phyloP scores from a whole-genome alignment of 2,113 vertebrate genomes.

The Edolisoma coerulescens region DNA sequence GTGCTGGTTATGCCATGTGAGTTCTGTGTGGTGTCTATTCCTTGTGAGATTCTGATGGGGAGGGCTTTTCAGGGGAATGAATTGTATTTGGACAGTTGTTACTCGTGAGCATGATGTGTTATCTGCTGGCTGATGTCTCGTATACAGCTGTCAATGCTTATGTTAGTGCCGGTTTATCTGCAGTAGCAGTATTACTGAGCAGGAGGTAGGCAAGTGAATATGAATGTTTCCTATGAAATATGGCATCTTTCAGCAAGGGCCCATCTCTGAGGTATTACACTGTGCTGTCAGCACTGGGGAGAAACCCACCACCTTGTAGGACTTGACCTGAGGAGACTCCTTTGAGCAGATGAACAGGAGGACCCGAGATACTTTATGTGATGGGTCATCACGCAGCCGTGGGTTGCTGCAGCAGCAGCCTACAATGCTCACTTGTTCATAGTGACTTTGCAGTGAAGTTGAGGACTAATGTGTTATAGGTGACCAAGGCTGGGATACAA shows the following conservation, averaged over 20 bases:
- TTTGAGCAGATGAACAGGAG: not conserved
- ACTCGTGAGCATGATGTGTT: not conserved
- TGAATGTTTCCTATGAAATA: not conserved
- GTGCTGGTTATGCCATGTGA: not conserved
- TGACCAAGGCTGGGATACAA: not conserved
- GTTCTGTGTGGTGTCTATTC: not conserved
- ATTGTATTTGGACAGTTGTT: not conserved
- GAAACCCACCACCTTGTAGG: not conserved
- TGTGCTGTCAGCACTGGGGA: not conserved
- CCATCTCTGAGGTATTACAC: not conserved
- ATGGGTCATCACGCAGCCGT: not conserved
- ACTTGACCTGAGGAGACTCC: not conserved
- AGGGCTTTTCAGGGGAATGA: not conserved
- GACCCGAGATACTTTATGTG: not conserved
- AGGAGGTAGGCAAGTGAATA: not conserved
- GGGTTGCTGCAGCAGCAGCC: not conserved
- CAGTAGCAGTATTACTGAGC: not conserved
- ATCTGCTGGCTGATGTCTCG: not conserved
- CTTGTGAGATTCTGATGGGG: not conserved
- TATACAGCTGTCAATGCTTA: not conserved
- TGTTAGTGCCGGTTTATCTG: not conserved
- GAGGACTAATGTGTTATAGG: not conserved
- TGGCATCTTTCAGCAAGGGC: not conserved
- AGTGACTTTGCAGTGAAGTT: not conserved
- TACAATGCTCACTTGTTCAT: not conserved